A percentile compares a stretch with the other conserved stretches of the same genome.
phyloP scores from a whole-genome alignment of 2,113 vertebrate genomes.

The Zingel zingel region DNA sequence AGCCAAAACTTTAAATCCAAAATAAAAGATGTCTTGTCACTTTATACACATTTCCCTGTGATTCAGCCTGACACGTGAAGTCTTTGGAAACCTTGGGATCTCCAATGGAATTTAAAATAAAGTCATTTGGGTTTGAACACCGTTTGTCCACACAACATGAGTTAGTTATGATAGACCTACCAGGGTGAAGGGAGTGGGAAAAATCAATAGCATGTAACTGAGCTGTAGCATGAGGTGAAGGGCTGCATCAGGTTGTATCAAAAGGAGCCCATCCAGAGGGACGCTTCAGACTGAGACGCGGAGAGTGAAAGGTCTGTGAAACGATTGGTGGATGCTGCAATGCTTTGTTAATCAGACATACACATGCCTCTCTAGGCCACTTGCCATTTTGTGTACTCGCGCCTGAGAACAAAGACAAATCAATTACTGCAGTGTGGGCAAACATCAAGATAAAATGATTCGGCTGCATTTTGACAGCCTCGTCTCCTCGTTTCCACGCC shows the following conservation, averaged over 20 bases:
- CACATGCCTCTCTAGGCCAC: conserved; percentile 42
- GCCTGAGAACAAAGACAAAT: conserved; percentile 68
- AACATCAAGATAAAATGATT: conserved; percentile 67
- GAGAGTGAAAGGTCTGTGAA: not conserved
- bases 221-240: conserved; percentile 13
- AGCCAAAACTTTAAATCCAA: not conserved
- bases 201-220: conserved; percentile 18
- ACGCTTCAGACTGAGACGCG: conserved; percentile 1
- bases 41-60: not conserved
- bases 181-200: not conserved
- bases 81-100: not conserved
- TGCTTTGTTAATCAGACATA: conserved; percentile 53
- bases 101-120: not conserved
- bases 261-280: conserved; percentile 10
- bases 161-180: conserved; percentile 4
- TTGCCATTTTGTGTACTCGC: conserved; percentile 24
- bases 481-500: not conserved
- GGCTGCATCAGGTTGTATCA: conserved; percentile 35
- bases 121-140: not conserved
- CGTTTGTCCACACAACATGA: not conserved
- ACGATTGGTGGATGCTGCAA: not conserved
- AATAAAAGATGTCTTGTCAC: not conserved
- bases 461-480: conserved; percentile 40
- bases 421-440: conserved; percentile 62
- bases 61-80: not conserved